Percentiles rank a stretch among this genome's conserved stretches.
phyloP scores from a whole-genome alignment of 2,797 vertebrate genomes.

The Syngnathus rostellatus region DNA sequence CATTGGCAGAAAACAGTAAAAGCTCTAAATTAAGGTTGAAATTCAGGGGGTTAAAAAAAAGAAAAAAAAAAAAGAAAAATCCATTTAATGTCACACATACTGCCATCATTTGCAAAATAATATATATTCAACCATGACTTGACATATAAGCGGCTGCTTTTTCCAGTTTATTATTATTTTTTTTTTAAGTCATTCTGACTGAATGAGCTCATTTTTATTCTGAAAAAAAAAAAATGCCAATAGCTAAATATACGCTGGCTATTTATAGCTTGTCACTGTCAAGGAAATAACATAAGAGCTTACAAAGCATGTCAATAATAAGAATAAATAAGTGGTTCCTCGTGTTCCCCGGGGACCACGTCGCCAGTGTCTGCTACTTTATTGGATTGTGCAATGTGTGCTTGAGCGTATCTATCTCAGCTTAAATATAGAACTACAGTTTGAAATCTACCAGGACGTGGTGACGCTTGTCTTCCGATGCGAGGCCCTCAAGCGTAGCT shows the following conservation, averaged over 20 bases:
- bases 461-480: conserved; percentile 58
- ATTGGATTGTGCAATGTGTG: conserved; percentile 68
- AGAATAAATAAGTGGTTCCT: conserved; percentile 23
- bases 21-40: no score
- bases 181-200: conserved; percentile 16
- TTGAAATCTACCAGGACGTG: conserved; percentile 58
- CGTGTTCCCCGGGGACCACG: conserved; percentile 33
- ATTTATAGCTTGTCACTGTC: conserved; percentile 9
- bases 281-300: conserved; percentile 20
- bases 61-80: neutral
- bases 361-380: conserved; percentile 68
- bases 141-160: conserved; percentile 10
- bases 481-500: conserved; percentile 80
- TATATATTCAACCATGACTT: conserved; percentile 21
- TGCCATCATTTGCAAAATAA: neutral
- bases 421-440: conserved; percentile 53
- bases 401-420: conserved; percentile 54
- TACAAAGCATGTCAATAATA: conserved; percentile 64
- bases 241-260: conserved; percentile 52
- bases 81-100: neutral
- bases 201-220: conserved; percentile 22
- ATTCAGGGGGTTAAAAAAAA: neutral
- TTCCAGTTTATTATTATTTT: neutral
- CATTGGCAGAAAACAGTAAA: no score
- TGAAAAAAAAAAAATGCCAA: conserved; percentile 21